A percentile compares a stretch with the other conserved stretches of the same genome.
Conservation (phyloP, 2,888 invertebrate species). For the Chloroclysta siterata region DNA sequence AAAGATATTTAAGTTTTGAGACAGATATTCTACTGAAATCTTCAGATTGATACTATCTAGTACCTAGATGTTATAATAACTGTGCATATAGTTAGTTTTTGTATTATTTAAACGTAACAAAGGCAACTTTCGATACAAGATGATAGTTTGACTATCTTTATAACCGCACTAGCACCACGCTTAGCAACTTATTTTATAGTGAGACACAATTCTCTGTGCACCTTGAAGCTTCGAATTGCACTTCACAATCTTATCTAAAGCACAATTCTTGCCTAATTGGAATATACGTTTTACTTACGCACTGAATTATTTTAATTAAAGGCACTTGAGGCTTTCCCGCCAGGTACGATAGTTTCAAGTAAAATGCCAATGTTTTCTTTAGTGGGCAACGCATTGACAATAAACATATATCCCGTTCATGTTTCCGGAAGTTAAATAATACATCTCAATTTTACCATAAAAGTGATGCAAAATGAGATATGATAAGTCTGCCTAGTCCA, state of each 20-base stretch:
- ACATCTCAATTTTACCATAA: too few relatives aligned
- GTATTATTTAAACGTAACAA: background rate
- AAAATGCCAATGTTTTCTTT: background rate
- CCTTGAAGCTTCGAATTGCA: constrained; percentile 23
- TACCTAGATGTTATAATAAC: background rate
- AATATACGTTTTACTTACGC: background rate
- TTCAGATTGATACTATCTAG: background rate
- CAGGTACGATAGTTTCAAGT: background rate
- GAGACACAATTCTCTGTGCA: constrained; percentile 24
- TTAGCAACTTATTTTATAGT: constrained; percentile 17
- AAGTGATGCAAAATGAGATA: too few relatives aligned
- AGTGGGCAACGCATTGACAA: too few relatives aligned
- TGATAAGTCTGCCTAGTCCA: too few relatives aligned
- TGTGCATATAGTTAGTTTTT: background rate
- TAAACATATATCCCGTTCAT: too few relatives aligned
- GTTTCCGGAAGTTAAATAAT: too few relatives aligned
- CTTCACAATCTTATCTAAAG: constrained; percentile 12
- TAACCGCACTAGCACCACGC: constrained; percentile 22
- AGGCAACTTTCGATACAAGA: constrained; percentile 5
- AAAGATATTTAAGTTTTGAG: background rate
- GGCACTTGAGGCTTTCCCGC: background rate
- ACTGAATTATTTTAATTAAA: background rate
- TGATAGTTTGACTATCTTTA: constrained; percentile 13
- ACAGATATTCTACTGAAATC: background rate
- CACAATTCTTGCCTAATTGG: constrained; percentile 14